Conservation (phyloP, 2,797 vertebrate species). For the Sus cebifrons region DNA sequence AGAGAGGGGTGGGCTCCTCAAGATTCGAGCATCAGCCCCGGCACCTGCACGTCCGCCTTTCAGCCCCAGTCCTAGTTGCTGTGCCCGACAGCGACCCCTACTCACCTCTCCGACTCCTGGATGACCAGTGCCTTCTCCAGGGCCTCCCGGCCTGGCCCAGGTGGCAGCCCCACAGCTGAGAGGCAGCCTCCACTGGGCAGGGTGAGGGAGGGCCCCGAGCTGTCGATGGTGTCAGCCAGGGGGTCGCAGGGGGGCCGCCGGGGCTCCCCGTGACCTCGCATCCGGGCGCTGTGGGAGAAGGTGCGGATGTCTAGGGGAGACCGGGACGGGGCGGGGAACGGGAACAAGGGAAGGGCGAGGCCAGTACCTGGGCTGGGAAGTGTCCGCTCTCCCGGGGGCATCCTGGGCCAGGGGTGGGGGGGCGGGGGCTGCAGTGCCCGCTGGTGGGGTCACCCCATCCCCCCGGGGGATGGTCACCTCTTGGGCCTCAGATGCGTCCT, state of each 20-base stretch:
- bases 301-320: neutral
- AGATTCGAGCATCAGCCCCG: neutral
- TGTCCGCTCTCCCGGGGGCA: slow-evolving; percentile 91
- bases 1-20: neutral
- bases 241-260: slow-evolving; percentile 89
- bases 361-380: slow-evolving; percentile 89
- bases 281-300: slow-evolving; percentile 92
- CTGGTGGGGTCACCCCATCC: slow-evolving; percentile 87
- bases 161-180: slow-evolving; percentile 93
- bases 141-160: slow-evolving; percentile 93
- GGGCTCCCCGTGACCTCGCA: slow-evolving; percentile 93
- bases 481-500: slow-evolving; percentile 96
- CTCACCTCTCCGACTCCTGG: slow-evolving; percentile 95
- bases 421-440: slow-evolving; percentile 86
- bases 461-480: slow-evolving; percentile 94
- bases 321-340: rapidly evolving
- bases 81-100: rapidly evolving
- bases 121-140: slow-evolving; percentile 95
- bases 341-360: neutral
- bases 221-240: slow-evolving; percentile 93
- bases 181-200: slow-evolving; percentile 94
- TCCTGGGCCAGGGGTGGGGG: slow-evolving; percentile 90
- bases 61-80: rapidly evolving
- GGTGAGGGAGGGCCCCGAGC: slow-evolving; percentile 94
- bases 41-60: neutral